Evolutionary conservation across 2,888 invertebrate genomes (phyloP).

Genomic region (Cybosia mesomella): DNA sequence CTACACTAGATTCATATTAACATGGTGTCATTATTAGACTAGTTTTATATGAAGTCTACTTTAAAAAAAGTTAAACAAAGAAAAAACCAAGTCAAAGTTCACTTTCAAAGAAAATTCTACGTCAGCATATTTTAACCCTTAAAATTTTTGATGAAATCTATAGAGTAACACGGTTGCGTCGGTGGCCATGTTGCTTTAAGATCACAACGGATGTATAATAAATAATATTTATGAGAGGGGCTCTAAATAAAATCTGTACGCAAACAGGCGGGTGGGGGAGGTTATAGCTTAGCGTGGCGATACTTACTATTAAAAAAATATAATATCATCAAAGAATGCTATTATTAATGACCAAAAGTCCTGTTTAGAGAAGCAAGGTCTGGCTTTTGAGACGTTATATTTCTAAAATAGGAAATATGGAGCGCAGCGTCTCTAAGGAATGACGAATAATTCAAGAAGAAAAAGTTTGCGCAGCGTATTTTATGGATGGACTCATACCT

Average conservation of each 20-base stretch:
- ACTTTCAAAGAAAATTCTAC: no score
- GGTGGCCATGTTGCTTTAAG: conserved; percentile 1
- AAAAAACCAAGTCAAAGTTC: no score
- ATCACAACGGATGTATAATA: not conserved
- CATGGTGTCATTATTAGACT: no score
- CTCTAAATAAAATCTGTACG: not conserved
- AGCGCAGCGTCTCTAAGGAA: not conserved
- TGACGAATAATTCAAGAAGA: not conserved
- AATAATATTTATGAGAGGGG: not conserved
- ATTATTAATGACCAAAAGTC: not conserved
- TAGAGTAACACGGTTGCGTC: not conserved
- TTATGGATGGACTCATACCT: not conserved
- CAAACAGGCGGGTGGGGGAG: not conserved
- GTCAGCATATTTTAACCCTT: no score
- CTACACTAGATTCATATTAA: no score
- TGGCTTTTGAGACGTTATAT: not conserved
- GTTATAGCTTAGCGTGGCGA: not conserved
- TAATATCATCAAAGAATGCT: not conserved
- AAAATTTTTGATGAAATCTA: not conserved
- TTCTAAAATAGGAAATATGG: not conserved
- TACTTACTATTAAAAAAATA: not conserved
- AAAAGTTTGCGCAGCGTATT: not conserved
- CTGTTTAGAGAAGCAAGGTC: not conserved
- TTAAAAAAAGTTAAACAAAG: no score
- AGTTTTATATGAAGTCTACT: no score